A percentile compares a stretch with the other conserved stretches of the same genome.
These are phyloP conservation scores for Listronotus oregonensis DNA, from an alignment of 1,140 invertebrate genomes.

Conservation along the genomic window DNA sequence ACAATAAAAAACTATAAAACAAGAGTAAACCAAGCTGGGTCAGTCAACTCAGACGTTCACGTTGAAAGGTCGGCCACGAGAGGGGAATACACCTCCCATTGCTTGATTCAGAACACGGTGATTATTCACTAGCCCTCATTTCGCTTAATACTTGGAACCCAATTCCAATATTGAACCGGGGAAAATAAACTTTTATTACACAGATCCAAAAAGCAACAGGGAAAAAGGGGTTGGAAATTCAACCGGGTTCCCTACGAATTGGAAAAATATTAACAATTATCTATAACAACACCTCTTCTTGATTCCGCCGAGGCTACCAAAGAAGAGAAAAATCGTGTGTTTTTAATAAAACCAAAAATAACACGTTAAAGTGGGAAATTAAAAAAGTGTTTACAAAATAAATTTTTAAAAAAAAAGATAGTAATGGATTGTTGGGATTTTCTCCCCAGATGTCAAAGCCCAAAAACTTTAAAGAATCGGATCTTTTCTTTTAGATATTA, in stretches of 20 bases:
- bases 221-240: conserved; percentile 16
- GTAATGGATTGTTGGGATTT: conserved; percentile 25
- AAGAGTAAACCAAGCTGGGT: too few species aligned
- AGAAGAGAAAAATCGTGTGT: conserved; percentile 1
- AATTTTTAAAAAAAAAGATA: conserved; percentile 26
- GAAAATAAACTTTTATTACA: conserved; percentile 12
- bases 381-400: conserved; percentile 15
- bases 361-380: conserved; percentile 38
- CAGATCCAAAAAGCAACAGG: conserved; percentile 5
- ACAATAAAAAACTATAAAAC: too few species aligned
- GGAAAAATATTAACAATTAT: conserved; percentile 6
- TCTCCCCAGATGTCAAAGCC: conserved; percentile 23
- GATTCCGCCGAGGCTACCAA: neutral
- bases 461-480: conserved; percentile 25
- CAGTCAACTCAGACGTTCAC: too few species aligned
- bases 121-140: conserved; percentile 8
- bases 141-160: conserved; percentile 31
- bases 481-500: conserved; percentile 38
- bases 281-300: conserved; percentile 10
- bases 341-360: conserved; percentile 40
- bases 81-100: too few species aligned
- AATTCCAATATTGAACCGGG: conserved; percentile 38
- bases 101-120: too few species aligned
- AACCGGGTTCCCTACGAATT: conserved; percentile 33
- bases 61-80: too few species aligned